Percentiles rank a stretch among this genome's conserved stretches.
These are phyloP conservation scores for Agrochola lychnidis DNA, from an alignment of 2,888 invertebrate genomes.

Conservation along the genomic window DNA sequence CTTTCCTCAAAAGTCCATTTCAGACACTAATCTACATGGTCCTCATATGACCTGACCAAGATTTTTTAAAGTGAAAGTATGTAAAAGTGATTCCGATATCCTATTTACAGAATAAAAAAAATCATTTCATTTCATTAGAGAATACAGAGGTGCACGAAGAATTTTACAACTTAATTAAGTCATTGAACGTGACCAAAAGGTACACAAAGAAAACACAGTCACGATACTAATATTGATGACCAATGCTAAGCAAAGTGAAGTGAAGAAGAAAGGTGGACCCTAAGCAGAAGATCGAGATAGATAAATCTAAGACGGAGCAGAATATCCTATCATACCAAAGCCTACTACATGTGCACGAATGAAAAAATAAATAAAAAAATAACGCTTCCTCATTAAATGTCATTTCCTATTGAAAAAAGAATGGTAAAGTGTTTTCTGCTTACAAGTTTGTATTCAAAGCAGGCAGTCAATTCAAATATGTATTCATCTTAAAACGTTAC, in stretches of 20 bases:
- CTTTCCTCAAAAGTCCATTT: too few relatives aligned
- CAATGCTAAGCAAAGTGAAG: background rate
- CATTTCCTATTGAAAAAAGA: conserved; percentile 39
- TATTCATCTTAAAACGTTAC: conserved; percentile 37
- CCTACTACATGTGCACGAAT: background rate
- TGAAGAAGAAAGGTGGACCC: background rate
- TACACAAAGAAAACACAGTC: background rate
- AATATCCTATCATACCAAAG: background rate
- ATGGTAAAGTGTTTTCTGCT: conserved; percentile 15
- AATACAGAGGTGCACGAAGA: too few relatives aligned
- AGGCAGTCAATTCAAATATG: conserved; percentile 50
- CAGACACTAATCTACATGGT: too few relatives aligned
- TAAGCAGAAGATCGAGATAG: background rate
- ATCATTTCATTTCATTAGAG: too few relatives aligned
- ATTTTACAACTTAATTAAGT: background rate
- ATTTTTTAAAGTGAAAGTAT: too few relatives aligned
- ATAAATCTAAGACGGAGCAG: background rate
- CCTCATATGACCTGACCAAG: too few relatives aligned
- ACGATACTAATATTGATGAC: background rate
- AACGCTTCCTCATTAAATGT: conserved; percentile 24
- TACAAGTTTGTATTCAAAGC: conserved; percentile 44
- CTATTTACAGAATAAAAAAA: too few relatives aligned
- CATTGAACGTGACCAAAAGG: background rate
- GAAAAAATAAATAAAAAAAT: background rate
- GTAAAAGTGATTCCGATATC: too few relatives aligned